Base-by-base conservation (phyloP, 1,140 invertebrate genomes). In the Streblospio benedicti region DNA sequence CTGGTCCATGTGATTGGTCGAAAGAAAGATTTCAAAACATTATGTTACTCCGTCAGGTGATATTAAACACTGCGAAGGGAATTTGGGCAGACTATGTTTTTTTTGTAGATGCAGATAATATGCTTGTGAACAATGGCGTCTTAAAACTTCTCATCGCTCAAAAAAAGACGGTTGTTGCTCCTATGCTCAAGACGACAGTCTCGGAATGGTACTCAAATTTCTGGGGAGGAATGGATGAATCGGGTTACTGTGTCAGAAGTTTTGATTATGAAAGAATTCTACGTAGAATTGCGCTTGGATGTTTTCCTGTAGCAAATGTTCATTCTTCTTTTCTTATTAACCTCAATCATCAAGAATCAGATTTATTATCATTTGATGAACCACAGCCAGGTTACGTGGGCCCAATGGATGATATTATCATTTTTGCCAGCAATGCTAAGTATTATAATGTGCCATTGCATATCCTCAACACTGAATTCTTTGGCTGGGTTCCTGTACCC, bases 401-500 rank as follows among this genome's bases (percentile, higher is more conserved):
- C 35, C 91, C 93, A 0, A 76, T 83, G 5, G 92, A 97, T 80
- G 94, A 98, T 75, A 93, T 97, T 38, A 96, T 97, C 67, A 83
- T 87, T 12, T 97, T 99, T 82, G 92, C 93, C 4, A 69, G 88
- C 6, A 87, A 86, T 59, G 93, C 94, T 12, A 87, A 86, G 70
- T 56, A 68, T 65, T 61, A 68, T 70, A 59, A 70, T 61, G 77
- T 93, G 51, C 73, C 83, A 2, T 78, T 97, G 67, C 78, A 86
- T 71, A 73, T 97, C 18, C 87, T 90, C 65, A 97, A 97, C 72
- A 85, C 88, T 55, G 69, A 87, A 28, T 67, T 81, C 2, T 96
- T 88, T 78, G 93, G 94, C 0, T 93, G 85, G 69, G 79, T 95
- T 3, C 84, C 86, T 69, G 82, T 87, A 14, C 92, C 93, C 0